phyloP scores from a whole-genome alignment of 1,140 invertebrate genomes.

The Eurosta solidaginis region DNA sequence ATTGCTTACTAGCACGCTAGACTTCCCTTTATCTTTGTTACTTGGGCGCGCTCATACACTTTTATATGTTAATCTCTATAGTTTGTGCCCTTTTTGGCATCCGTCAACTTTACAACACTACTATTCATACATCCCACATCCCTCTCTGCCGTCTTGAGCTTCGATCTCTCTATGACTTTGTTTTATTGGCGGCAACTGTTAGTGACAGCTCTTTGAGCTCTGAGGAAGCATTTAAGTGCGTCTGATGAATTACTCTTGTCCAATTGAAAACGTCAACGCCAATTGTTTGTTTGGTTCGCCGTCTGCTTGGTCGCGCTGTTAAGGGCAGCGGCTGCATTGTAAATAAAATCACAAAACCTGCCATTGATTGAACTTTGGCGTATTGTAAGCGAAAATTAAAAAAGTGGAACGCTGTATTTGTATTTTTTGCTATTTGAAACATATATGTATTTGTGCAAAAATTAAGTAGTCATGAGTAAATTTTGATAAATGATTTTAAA shows the following conservation, averaged over 20 bases:
- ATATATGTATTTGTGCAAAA: neutral
- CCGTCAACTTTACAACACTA: neutral
- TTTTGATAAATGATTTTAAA: neutral
- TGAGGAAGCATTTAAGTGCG: slow-evolving; percentile 15
- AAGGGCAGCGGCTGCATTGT: neutral
- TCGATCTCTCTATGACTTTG: neutral
- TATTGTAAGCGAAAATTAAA: neutral
- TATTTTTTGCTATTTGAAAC: neutral
- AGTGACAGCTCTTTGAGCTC: too few relatives aligned
- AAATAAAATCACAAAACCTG: neutral
- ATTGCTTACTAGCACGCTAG: neutral
- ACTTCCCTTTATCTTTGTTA: neutral
- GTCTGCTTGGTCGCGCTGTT: neutral
- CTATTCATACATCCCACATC: too few relatives aligned
- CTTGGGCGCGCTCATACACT: neutral
- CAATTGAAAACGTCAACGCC: slow-evolving; percentile 14
- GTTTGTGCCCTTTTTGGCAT: slow-evolving; percentile 4
- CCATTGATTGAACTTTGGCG: neutral
- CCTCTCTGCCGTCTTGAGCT: neutral
- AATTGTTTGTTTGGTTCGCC: neutral
- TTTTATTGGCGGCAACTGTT: neutral
- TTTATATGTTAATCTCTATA: neutral
- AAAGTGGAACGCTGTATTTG: neutral
- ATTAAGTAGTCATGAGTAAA: neutral
- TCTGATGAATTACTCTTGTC: slow-evolving; percentile 8